These are phyloP conservation scores for Noctua pronuba DNA, from an alignment of 2,888 invertebrate genomes.

Conservation along the genomic window DNA sequence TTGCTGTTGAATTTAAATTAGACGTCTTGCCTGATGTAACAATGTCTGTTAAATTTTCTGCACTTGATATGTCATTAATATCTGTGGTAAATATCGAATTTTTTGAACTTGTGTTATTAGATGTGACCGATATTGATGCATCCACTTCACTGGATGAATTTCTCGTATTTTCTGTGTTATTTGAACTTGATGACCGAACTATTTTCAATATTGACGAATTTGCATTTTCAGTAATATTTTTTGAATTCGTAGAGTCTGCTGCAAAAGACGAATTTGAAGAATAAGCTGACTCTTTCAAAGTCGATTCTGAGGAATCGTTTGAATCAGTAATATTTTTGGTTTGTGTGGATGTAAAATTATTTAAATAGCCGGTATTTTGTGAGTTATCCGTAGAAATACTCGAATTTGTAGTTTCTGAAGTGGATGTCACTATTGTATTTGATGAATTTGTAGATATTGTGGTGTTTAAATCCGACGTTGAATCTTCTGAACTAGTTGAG, in stretches of 20 bases:
- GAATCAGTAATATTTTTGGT: conserved; percentile 30
- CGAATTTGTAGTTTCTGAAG: conserved; percentile 39
- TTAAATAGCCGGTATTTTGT: background rate
- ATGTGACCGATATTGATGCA: conserved; percentile 7
- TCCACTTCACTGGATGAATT: conserved; percentile 22
- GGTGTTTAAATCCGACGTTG: conserved; percentile 23
- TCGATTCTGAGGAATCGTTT: conserved; percentile 8
- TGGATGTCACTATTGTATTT: conserved; percentile 22
- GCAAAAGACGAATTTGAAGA: conserved; percentile 29
- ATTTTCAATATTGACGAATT: conserved; percentile 23
- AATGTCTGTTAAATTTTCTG: conserved; percentile 39
- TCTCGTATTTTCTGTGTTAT: conserved; percentile 19
- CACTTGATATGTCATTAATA: conserved; percentile 23
- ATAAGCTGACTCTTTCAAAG: conserved; percentile 8
- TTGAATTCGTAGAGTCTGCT: conserved; percentile 12
- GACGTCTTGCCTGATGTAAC: conserved; percentile 13
- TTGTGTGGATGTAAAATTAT: background rate
- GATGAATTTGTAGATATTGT: conserved; percentile 22
- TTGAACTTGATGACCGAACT: conserved; percentile 21
- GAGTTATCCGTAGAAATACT: conserved; percentile 13
- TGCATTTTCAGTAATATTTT: background rate
- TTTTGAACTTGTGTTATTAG: conserved; percentile 30
- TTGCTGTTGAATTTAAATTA: conserved; percentile 50
- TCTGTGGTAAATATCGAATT: background rate
- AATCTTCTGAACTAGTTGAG: conserved; percentile 29